A percentile compares a stretch with the other conserved stretches of the same genome.
Evolutionary conservation across 2,888 invertebrate species (phyloP).

Genomic region (Linhomoeus sp.): DNA sequence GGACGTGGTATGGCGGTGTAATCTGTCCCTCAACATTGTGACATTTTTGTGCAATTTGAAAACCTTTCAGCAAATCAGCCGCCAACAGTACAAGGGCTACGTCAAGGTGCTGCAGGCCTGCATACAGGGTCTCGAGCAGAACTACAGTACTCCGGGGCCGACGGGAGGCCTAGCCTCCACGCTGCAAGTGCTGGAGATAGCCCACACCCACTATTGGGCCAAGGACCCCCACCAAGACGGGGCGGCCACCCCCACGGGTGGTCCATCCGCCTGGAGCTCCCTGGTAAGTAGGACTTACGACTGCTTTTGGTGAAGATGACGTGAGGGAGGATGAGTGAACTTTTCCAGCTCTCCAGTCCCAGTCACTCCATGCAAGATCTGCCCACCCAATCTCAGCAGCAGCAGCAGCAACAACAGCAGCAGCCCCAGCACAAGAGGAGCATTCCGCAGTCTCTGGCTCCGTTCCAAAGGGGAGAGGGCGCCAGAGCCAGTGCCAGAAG

Average conservation of each 20-base stretch:
- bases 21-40: no score
- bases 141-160: neutral
- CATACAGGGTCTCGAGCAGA: slow-evolving; percentile 48
- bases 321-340: no score
- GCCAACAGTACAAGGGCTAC: slow-evolving; percentile 88
- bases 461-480: neutral
- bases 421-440: no score
- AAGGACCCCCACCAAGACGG: slow-evolving; percentile 9
- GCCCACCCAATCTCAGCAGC: no score
- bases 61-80: slow-evolving; percentile 56
- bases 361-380: no score
- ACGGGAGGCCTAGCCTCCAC: slow-evolving; percentile 85
- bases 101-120: slow-evolving; percentile 71
- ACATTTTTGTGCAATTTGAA: no score
- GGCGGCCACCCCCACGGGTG: slow-evolving; percentile 6
- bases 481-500: neutral
- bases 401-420: no score
- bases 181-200: slow-evolving; percentile 88
- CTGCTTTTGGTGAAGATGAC: no score
- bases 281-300: no score
- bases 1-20: slow-evolving; percentile 75
- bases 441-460: no score
- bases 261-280: no score
- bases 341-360: no score
- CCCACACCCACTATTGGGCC: slow-evolving; percentile 82